Evolutionary conservation across 2,113 vertebrate genomes (phyloP).

Genomic region (Nymphicus hollandicus): DNA sequence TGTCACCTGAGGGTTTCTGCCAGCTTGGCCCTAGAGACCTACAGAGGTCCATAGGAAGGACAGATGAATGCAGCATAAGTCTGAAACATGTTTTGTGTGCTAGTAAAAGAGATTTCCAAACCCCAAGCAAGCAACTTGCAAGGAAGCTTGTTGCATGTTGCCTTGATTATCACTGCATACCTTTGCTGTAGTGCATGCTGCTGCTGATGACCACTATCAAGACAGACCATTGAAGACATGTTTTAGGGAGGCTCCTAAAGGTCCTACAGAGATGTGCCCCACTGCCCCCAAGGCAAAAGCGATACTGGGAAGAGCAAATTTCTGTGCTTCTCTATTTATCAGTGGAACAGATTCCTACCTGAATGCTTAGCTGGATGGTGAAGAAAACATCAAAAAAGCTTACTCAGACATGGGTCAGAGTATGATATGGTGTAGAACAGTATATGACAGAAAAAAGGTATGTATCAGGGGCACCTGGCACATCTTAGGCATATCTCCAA

Average conservation of each 20-base stretch:
- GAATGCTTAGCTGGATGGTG: background rate
- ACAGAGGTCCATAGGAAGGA: background rate
- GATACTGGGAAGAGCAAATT: background rate
- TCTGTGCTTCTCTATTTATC: background rate
- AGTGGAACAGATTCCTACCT: background rate
- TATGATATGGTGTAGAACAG: background rate
- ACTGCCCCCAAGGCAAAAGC: background rate
- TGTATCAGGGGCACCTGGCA: background rate
- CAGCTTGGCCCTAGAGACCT: background rate
- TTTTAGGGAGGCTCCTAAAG: background rate
- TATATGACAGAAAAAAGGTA: fast-evolving
- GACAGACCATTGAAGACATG: background rate
- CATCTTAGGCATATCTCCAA: background rate
- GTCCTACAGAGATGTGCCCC: background rate
- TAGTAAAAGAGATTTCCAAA: background rate
- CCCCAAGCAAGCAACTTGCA: background rate
- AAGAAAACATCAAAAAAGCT: background rate
- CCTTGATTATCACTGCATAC: background rate
- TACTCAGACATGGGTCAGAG: background rate
- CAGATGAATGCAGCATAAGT: background rate
- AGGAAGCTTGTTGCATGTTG: background rate
- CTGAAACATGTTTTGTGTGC: background rate
- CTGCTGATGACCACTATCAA: background rate
- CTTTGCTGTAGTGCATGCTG: background rate
- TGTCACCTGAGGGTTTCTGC: background rate